Conservation (phyloP, 2,797 vertebrate species). For the Malurus splendens region DNA sequence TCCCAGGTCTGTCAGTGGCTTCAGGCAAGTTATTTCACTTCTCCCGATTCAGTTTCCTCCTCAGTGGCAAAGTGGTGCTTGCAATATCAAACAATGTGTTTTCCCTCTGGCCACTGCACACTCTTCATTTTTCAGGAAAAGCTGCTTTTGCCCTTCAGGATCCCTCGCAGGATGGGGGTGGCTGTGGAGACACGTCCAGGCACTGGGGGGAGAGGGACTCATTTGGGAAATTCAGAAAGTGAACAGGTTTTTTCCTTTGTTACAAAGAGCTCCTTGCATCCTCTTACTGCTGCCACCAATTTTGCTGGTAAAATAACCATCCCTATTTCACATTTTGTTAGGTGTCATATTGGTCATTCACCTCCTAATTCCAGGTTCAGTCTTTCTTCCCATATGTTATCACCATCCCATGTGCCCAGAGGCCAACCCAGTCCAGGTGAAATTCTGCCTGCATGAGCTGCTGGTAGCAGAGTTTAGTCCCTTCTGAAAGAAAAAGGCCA, state of each 20-base stretch:
- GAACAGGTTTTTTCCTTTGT: neutral
- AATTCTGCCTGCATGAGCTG: neutral
- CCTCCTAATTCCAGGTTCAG: neutral
- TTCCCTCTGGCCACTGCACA: neutral
- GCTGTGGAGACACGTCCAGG: neutral
- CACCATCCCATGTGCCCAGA: neutral
- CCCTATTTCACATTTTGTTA: neutral
- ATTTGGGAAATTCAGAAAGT: rapidly evolving
- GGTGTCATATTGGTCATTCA: neutral
- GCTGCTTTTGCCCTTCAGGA: neutral
- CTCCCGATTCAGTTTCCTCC: neutral
- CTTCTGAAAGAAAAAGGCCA: neutral
- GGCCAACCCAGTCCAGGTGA: rapidly evolving
- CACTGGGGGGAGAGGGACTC: neutral
- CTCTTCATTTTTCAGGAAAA: neutral
- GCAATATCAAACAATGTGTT: neutral
- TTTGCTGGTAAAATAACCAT: neutral
- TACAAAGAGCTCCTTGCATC: neutral
- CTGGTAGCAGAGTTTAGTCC: neutral
- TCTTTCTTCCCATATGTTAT: rapidly evolving
- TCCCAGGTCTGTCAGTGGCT: conserved; percentile 1
- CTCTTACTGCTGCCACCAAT: neutral
- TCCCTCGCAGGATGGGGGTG: rapidly evolving
- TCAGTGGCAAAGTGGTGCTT: neutral
- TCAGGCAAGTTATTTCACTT: conserved; percentile 21